These are phyloP conservation scores for Sitobion miscanthi DNA, from an alignment of 1,140 invertebrate species.

Conservation along the genomic window DNA sequence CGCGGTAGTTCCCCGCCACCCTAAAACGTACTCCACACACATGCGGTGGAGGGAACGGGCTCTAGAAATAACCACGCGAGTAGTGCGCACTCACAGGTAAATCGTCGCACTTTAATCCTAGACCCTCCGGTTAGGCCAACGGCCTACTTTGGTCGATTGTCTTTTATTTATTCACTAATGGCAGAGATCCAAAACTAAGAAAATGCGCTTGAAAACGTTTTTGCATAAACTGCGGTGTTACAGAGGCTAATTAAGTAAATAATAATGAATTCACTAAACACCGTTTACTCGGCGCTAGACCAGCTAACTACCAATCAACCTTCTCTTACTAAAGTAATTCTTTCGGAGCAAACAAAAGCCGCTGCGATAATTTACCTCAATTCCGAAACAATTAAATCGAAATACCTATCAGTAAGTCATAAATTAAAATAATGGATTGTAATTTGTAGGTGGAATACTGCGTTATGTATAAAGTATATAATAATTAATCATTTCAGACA, in stretches of 20 bases:
- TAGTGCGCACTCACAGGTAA: neutral
- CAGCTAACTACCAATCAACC: neutral
- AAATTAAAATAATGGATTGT: neutral
- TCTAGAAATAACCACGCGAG: conserved; percentile 30
- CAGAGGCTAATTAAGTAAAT: neutral
- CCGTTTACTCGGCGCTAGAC: neutral
- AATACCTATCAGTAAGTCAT: neutral
- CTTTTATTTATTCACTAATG: neutral
- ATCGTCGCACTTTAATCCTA: neutral
- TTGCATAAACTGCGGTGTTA: neutral
- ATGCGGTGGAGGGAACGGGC: neutral
- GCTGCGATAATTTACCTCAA: neutral
- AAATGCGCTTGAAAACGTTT: neutral
- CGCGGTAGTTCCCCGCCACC: neutral
- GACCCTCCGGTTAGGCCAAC: neutral
- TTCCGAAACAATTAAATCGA: neutral
- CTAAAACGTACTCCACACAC: neutral
- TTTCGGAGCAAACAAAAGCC: neutral
- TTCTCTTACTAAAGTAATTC: neutral
- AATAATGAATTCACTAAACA: neutral
- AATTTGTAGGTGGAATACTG: neutral
- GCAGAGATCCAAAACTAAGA: neutral
- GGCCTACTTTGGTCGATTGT: neutral
- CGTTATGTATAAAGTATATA: neutral
- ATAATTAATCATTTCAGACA: neutral